phyloP scores from a whole-genome alignment of 1,140 invertebrate genomes.

The Oedothorax gibbosus region DNA sequence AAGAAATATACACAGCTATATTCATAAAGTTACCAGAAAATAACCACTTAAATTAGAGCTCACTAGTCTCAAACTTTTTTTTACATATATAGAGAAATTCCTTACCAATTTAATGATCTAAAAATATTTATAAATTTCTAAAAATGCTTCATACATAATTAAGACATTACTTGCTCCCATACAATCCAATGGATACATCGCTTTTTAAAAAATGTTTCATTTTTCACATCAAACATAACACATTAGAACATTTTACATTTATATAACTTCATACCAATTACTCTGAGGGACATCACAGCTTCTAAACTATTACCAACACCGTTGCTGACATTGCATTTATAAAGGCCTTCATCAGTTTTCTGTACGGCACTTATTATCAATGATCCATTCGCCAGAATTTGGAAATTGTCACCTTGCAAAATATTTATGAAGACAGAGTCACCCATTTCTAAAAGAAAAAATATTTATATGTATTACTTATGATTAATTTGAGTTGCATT shows the following conservation, averaged over 20 bases:
- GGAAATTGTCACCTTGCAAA: background rate
- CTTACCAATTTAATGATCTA: too few relatives aligned
- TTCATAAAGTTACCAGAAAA: too few relatives aligned
- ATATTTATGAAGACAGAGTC: background rate
- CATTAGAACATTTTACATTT: background rate
- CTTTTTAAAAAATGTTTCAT: too few relatives aligned
- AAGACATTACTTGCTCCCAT: too few relatives aligned
- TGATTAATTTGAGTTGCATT: background rate
- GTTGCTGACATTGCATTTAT: constrained; percentile 47
- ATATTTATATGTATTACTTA: background rate
- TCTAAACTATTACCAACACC: constrained; percentile 42
- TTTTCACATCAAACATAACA: too few relatives aligned
- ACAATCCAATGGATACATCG: too few relatives aligned
- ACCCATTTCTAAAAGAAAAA: constrained; percentile 5
- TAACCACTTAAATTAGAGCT: too few relatives aligned
- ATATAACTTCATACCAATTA: constrained; percentile 15
- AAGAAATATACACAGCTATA: too few relatives aligned
- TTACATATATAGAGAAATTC: too few relatives aligned
- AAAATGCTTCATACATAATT: too few relatives aligned
- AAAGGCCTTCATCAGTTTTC: constrained; percentile 39
- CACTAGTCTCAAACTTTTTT: too few relatives aligned
- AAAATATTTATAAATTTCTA: too few relatives aligned
- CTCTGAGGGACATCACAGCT: background rate
- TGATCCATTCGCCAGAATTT: constrained; percentile 13
- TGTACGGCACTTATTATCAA: background rate